These are phyloP conservation scores for Antheraea pernyi DNA, from an alignment of 1,140 invertebrate genomes.

Conservation along the genomic window DNA sequence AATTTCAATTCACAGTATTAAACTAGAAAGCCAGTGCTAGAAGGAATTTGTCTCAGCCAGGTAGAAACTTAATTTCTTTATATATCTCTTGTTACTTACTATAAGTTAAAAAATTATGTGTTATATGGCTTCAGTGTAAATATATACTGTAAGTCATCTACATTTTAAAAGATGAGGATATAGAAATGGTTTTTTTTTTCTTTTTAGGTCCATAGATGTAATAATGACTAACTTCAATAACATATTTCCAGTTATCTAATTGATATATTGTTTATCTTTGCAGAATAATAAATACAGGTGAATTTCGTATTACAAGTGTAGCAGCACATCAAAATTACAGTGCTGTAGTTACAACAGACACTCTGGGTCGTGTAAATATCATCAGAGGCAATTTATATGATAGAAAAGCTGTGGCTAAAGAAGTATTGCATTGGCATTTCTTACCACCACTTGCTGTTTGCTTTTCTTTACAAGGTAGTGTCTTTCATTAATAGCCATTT, in stretches of 20 bases:
- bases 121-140: too few relatives aligned
- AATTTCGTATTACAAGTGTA: slow-evolving; percentile 53
- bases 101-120: too few relatives aligned
- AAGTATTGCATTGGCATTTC: slow-evolving; percentile 75
- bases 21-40: too few relatives aligned
- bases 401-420: slow-evolving; percentile 42
- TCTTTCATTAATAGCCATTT: background rate
- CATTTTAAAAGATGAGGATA: too few relatives aligned
- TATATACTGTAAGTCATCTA: too few relatives aligned
- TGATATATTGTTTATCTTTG: slow-evolving; percentile 24
- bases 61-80: too few relatives aligned
- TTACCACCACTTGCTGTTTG: slow-evolving; percentile 59
- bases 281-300: slow-evolving; percentile 49
- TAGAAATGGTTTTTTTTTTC: too few relatives aligned
- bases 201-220: too few relatives aligned
- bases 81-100: too few relatives aligned
- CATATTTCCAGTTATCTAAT: background rate
- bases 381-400: slow-evolving; percentile 59
- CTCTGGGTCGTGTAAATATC: slow-evolving; percentile 56
- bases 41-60: too few relatives aligned
- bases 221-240: too few relatives aligned
- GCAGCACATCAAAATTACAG: slow-evolving; percentile 49
- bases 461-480: slow-evolving; percentile 63
- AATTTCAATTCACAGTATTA: too few relatives aligned
- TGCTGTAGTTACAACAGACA: slow-evolving; percentile 56